Percentiles rank a stretch among this genome's conserved stretches.
phyloP scores from a whole-genome alignment of 2,113 vertebrate species.

The Dromiciops gliroides region DNA sequence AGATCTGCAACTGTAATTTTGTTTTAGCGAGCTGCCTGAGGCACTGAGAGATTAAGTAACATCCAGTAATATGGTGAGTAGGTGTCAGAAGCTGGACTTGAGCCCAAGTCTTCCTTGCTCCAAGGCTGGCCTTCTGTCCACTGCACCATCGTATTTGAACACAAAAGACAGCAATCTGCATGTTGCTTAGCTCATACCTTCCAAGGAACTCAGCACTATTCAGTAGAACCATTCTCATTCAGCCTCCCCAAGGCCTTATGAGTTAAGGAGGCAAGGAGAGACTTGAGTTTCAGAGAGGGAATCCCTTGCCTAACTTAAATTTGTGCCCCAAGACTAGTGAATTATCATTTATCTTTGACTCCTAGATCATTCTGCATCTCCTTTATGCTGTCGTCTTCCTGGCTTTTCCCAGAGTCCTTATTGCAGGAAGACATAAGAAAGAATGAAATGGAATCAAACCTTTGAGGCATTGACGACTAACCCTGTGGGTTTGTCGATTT shows the following conservation, averaged over 20 bases:
- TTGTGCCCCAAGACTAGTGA: not conserved
- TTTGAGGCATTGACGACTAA: conserved; percentile 1
- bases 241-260: not conserved
- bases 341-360: not conserved
- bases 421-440: not conserved
- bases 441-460: not conserved
- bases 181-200: not conserved
- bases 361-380: not conserved
- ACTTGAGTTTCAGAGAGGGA: not conserved
- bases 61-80: not conserved
- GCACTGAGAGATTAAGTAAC: not conserved
- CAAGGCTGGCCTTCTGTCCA: not conserved
- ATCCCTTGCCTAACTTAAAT: not conserved
- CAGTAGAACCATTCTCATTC: not conserved
- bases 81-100: not conserved
- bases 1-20: not conserved
- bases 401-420: not conserved
- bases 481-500: no score
- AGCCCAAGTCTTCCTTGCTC: not conserved
- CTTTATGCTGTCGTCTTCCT: not conserved
- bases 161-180: not conserved
- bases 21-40: not conserved
- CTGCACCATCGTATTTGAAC: not conserved
- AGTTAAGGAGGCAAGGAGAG: not conserved
- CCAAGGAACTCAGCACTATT: not conserved